Base-by-base conservation (phyloP, 2,888 invertebrate genomes). In the Erebia epiphron region DNA sequence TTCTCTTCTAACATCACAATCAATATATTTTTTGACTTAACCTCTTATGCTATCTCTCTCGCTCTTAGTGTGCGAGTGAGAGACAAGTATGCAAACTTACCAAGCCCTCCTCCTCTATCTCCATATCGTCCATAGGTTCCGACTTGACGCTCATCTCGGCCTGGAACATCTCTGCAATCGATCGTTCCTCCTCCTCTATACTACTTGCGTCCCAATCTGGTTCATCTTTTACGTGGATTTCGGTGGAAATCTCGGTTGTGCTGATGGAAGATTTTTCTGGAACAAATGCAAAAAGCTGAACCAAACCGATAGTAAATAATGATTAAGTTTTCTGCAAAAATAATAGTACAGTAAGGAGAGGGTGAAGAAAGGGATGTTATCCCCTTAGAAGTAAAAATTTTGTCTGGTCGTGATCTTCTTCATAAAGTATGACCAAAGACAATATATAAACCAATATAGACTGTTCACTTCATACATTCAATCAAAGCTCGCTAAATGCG, bases 131-230 rank as follows among this genome's bases (percentile, higher is more conserved):
- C 0, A 80, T 64, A 0, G 92, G 89, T 83, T 96, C 96, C 0
- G 95, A 94, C 83, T 96, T 96, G 56, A 96, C 95, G 75, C 94
- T 95, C 90, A 96, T 95, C 80, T 96, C 96, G 0, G 95, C 93
- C 77, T 95, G 95, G 79, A 95, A 95, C 88, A 95, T 94, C 77
- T 95, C 94, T 0, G 95, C 94, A 68, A 95, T 95, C n/a, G 95
- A 95, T 1, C 95, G 91, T 77, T 96, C 96, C 72, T 95, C 95
- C 71, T 95, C 93, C 54, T 94, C 93, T 18, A 94, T 92, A 69
- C 92, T 93, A 78, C 90, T 90, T 0, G 91, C 96, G 66, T 95
- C 95, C 97, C 97, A 97, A 77, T 97, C 96, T 0, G 94, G 94
- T 73, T 94, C 94, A 16, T 90, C 89, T 76, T 94, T 94, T 13